Evolutionary conservation across 1,140 invertebrate genomes (phyloP), one percentile per base, ranked within the genome.

Genomic region (Melanaphis sacchari): DNA sequence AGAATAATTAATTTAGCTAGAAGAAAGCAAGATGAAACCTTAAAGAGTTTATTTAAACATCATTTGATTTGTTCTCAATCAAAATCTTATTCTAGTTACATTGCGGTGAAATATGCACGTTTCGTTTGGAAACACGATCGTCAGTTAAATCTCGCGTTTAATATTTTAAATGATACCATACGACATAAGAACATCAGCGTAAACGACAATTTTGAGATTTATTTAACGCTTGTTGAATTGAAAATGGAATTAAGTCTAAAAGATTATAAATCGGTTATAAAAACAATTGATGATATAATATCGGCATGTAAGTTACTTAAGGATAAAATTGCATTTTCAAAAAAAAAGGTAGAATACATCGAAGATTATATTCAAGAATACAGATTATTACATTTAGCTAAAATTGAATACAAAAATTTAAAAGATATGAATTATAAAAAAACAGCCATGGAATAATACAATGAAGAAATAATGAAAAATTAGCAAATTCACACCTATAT

Each of bases 51-150:
- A 3, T 99, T 98, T 95, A 97, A 98, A 94, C 96, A 97, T 94
- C 99, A 98, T 94, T 97, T 98, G 81, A 93, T 24, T 22, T 96
- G 15, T 98, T 97, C 94, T 97, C 97, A 94, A 96, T 96, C 24
- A 98, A 98, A 46, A 98, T 97, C 94, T 46, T 15, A 93, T 0
- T 24, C 90, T 43, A 90, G 66, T 46, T 94, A 76, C 54, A 90
- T 99, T 94, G 96, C 98, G 6, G 97, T 99, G 46, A 99, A 99
- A 95, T 99, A 98, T 95, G 98, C 98, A 1, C 95, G 98, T 92
- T 99, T 98, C 95, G 95, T 97, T 41, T 97, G 97, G 94, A 98
- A 98, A 96, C 38, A 97, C 96, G 59, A 97, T 97, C 0, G 95
- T 97, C 11, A 96, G 97, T 94, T 96, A 97, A 92, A 95, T 97